A percentile compares a stretch with the other conserved stretches of the same genome.
phyloP scores from a whole-genome alignment of 2,113 vertebrate genomes.

The Lampris megalopsis region DNA sequence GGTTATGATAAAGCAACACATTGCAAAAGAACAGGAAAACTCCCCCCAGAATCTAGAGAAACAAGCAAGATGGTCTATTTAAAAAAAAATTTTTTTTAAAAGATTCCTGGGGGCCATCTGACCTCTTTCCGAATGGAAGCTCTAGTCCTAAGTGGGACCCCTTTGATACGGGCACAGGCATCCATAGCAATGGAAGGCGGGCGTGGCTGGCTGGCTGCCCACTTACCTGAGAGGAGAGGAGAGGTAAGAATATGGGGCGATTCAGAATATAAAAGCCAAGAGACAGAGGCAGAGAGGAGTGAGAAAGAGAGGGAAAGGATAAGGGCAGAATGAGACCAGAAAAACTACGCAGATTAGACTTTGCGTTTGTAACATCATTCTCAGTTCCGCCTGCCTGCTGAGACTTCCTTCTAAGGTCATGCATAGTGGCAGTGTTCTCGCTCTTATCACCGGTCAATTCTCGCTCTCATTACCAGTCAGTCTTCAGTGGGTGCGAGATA shows the following conservation, averaged over 20 bases:
- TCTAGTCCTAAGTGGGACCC: conserved; percentile 83
- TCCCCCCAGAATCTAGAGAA: no score
- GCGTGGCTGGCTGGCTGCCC: conserved; percentile 30
- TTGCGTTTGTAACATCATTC: neutral
- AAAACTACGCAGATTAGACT: no score
- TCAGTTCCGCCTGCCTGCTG: no score
- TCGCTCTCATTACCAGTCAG: neutral
- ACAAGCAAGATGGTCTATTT: no score
- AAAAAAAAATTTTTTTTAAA: no score
- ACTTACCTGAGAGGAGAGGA: conserved; percentile 54
- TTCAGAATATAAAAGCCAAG: neutral
- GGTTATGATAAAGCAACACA: neutral
- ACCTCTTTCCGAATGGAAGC: conserved; percentile 86
- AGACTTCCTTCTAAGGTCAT: no score
- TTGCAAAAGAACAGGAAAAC: neutral
- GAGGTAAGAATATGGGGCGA: neutral
- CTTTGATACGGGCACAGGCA: conserved; percentile 80
- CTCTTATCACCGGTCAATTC: neutral
- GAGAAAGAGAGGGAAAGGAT: neutral
- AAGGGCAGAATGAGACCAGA: neutral
- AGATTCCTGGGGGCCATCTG: neutral
- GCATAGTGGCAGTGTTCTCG: neutral
- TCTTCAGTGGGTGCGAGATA: neutral
- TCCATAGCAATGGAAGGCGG: conserved; percentile 84
- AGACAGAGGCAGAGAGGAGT: neutral